Base-by-base conservation (phyloP, 2,888 invertebrate species). In the Apoderus coryli region DNA sequence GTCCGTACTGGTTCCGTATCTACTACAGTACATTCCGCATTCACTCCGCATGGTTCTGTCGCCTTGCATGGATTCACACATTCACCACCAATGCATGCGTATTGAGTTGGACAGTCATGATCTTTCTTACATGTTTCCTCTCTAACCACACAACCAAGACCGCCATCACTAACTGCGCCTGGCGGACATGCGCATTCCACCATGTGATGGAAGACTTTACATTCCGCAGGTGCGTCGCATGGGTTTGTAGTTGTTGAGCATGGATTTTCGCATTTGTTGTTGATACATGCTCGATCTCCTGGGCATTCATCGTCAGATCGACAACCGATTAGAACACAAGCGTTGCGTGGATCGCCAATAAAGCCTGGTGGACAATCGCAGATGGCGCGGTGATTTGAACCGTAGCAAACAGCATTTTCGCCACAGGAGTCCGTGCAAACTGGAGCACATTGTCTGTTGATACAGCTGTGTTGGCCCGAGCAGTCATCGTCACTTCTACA, bases 1-100 rank as follows among this genome's bases (percentile, higher is more conserved):
- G 88, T 88, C 50, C 81, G 69, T 1, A 89, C 77, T 6, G 88
- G 85, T 28, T 73, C 61, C 0, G 88, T 85, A 49, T 88, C 79
- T 16, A 81, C 59, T 2, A 84, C 76, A 37, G 69, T 73, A 50
- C 88, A 88, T 34, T 72, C 65, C 0, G 85, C 76, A 49, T 85
- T 84, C 2, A 69, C 65, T 4, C 82, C 85, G 49, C 89, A 90
- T 1, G 88, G 86, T 43, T 72, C 65, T 3, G 77, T 76, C 27
- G 71, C 71, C 25, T 65, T 63, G 51, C 90, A 90, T 7, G 89
- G 86, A 55, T 89, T 80, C 4, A 79, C 70, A 50, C 90, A 90
- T 47, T 76, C 72, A 7, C 72, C 71, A 33, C 76, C 72, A 43
- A 90, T 72, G 48, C 90, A 90, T 4, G 85, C 84, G 1, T 75